Base-by-base conservation (phyloP, 2,888 invertebrate species). In the Periphyllus acericola region DNA sequence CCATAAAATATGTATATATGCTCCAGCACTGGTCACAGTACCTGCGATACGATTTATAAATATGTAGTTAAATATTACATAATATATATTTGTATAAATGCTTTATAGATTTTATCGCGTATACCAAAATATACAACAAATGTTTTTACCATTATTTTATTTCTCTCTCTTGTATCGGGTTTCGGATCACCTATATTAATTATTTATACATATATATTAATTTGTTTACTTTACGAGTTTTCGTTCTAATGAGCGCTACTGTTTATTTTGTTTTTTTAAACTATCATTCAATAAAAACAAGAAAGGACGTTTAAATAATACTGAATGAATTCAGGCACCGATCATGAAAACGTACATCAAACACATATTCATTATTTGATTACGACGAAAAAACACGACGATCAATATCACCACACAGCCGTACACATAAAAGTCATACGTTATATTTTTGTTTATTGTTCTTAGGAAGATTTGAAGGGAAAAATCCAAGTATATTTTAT, bases 401-500 rank as follows among this genome's bases (percentile, higher is more conserved):
- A 75, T 52, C 55, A 52, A 29, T 74, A 71, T 46, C 17, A 36
- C 29, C 66, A 34, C 4, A 25, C 9, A 25, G 25, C 29, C 29
- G 74, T 21, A 36, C 25, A 68, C 21, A 32, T n/a, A 52, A 82
- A 71, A 71, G 46, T 46, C 60, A 40, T 72, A 52, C 25, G 74
- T 75, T 52, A 34, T 71, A 71, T 78, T 46, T 79, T 72, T n/a
- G 68, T 79, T 36, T 55, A 46, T 72, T 86, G 55, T 80, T 78
- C 60, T 74, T 55, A 8, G 74, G 83, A 36, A 36, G 74, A 74
- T 29, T 72, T n/a, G 55, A 55, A 75, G 6, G 25, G n/a, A 29
- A 55, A 55, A 75, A 75, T 66, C 40, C 76, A 21, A 68, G 75
- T 84, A 34, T 84, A 84, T 85, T 85, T 85, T 85, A 78, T 85